Evolutionary conservation across 1,140 invertebrate species (phyloP), one percentile per base, ranked within the genome.

Genomic region (Lepidurus apus): DNA sequence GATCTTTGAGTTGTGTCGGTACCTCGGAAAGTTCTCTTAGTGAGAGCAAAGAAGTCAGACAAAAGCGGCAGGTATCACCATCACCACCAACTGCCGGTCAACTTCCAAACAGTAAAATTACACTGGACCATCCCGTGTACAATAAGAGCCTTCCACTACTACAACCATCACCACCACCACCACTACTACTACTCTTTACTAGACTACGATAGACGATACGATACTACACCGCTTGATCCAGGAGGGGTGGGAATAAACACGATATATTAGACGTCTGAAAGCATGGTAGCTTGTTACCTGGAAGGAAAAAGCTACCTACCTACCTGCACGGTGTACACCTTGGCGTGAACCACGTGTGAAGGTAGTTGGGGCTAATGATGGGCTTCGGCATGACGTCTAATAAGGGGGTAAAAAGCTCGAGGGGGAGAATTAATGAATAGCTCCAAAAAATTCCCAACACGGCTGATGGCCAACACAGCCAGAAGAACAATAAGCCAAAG

Each of bases 1-100:
- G 53, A 65, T 65, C 53, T 65, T 65, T 65, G 53, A 65, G 53
- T 65, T 13, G 53, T 65, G 53, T 65, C 53, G 53, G 53, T 65
- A 65, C 53, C 53, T 65, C 17, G 53, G 21, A 34, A 34, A 34
- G 34, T 34, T 34, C 34, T 34, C 34, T 34, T 34, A 34, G 34
- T 34, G 34, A 34, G 34, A 34, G 34, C 4, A 34, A 34, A 34
- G 34, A 34, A 34, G 34, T 34, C 34, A 34, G 34, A 21, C 53
- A 65, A 65, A 65, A 21, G 17, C 53, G 53, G 13, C 53, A 65
- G 53, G 53, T 65, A 65, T 65, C 53, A 65, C n/a, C 53, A 65
- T 17, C 53, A 65, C 9, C 53, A 65, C 53, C 45, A 47, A 65
- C 53, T 21, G 53, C 17, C 53, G 53, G 53, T 65, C 53, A 65